Conservation (phyloP, 2,888 invertebrate genomes). For the Lasioglossum lativentre region DNA sequence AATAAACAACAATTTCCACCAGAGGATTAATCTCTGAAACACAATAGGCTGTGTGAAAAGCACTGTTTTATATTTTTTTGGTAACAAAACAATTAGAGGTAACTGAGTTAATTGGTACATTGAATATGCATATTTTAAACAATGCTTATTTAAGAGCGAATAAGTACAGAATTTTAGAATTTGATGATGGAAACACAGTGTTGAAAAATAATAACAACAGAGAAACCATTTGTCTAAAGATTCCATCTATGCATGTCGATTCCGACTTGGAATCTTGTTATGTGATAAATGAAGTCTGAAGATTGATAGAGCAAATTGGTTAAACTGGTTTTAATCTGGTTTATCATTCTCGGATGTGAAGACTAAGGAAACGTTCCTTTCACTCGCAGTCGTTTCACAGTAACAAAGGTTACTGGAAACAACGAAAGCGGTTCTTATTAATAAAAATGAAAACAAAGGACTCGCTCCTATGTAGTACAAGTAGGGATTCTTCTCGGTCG, state of each 20-base stretch:
- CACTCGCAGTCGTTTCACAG: background rate
- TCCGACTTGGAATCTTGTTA: background rate
- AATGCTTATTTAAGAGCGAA: no score
- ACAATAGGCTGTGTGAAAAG: no score
- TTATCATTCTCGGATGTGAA: background rate
- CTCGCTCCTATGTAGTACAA: background rate
- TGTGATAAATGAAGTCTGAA: background rate
- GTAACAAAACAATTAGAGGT: no score
- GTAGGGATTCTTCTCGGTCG: background rate
- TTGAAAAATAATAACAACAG: no score
- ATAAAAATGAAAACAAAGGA: background rate
- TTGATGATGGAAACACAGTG: no score
- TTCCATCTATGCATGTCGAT: background rate
- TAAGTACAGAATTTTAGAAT: no score
- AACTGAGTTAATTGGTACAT: no score
- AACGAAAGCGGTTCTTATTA: background rate
- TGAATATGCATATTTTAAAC: no score
- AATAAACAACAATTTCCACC: no score
- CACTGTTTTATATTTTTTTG: no score
- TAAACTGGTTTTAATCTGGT: background rate
- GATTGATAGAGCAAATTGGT: background rate
- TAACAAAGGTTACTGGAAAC: background rate
- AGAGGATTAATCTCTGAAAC: no score
- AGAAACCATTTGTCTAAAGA: background rate
- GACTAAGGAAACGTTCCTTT: background rate